phyloP scores from a whole-genome alignment of 2,113 vertebrate genomes.

The Ceyx margarethae region DNA sequence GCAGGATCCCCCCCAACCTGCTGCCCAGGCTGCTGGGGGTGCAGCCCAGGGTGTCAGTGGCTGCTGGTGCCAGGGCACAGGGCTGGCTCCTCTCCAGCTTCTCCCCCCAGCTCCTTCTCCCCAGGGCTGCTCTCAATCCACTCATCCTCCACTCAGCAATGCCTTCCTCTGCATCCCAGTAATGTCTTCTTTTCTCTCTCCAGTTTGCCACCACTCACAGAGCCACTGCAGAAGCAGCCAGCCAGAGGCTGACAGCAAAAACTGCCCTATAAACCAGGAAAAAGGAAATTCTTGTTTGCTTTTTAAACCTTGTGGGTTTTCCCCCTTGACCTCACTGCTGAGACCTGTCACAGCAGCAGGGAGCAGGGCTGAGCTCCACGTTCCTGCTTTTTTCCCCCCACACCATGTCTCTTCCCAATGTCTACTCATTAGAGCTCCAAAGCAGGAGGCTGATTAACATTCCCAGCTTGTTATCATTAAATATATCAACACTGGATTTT shows the following conservation, averaged over 20 bases:
- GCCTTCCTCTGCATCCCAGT: not conserved
- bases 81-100: not conserved
- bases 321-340: not conserved
- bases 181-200: not conserved
- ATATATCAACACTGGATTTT: not conserved
- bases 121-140: not conserved
- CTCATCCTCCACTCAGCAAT: not conserved
- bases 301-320: not conserved
- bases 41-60: too few relatives aligned
- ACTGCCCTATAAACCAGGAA: not conserved
- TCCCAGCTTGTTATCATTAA: not conserved
- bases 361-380: not conserved
- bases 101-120: not conserved
- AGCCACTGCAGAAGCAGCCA: not conserved
- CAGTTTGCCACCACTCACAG: fast-evolving
- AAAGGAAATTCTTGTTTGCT: conserved; percentile 13
- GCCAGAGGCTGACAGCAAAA: not conserved
- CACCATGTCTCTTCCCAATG: not conserved
- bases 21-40: too few relatives aligned
- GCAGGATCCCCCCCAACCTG: not conserved
- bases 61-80: not conserved
- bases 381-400: not conserved
- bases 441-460: conserved; percentile 20
- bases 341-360: not conserved
- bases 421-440: not conserved